Evolutionary conservation across 2,113 vertebrate genomes (phyloP), one percentile per base, ranked within the genome.

Genomic region (Pseudorectes ferrugineus): DNA sequence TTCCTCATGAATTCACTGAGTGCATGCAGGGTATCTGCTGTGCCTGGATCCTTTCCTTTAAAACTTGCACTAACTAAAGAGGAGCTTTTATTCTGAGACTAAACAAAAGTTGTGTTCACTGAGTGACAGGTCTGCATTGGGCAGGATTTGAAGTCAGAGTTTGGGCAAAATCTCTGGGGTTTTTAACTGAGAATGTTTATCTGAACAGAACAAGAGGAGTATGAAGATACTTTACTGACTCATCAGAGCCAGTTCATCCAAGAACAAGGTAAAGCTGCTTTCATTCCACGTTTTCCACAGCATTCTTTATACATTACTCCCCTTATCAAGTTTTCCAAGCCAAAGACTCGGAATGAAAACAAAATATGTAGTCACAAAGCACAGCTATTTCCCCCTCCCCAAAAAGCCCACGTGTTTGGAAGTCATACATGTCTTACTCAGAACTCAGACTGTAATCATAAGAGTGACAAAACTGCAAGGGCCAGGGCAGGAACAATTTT

Each of bases 221-320:
- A 79, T 16, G 23, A 88, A 92, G 54, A 88, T 65, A 43, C 14
- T 92, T 51, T 73, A 67, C 29, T 85, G 84, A 94, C 2, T 31
- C 51, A 4, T 89, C 81, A 92, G 74, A 52, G 55, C 3, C 43
- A 43, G 45, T 70, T 83, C 49, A 73, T 93, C 85, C 58, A 91
- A 89, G 43, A 94, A 63, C 59, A 92, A 96, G 93, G 85, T 93
- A 96, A 89, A 89, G 46, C 26, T 91, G 84, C 54, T 85, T 93
- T 87, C 78, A 66, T 78, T 94, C 61, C 74, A 31, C 0, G 0
- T 63, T 91, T 89, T 75, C 62, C 71, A 55, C 87, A 95, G 54
- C 42, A 73, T 92, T 92, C 74, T 62, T 88, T 88, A 54, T 83
- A n/a, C 38, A 15, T 94, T 88, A 74, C 63, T 66, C 28, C 51